A percentile compares a stretch with the other conserved stretches of the same genome.
Evolutionary conservation across 2,888 invertebrate genomes (phyloP).

Genomic region (Sipha maydis): DNA sequence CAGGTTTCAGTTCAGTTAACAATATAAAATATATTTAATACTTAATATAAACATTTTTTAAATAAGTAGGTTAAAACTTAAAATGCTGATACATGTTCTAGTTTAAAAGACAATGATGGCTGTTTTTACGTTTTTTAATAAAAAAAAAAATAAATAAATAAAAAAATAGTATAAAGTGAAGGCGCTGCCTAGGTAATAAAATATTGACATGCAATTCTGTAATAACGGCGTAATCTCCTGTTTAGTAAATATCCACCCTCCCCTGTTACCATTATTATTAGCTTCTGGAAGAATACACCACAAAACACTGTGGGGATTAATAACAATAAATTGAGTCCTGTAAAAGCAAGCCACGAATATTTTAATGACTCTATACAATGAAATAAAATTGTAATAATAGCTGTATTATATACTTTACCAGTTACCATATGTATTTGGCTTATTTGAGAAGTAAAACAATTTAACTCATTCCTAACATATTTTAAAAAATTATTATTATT

Average conservation of each 20-base stretch:
- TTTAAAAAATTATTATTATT: background rate
- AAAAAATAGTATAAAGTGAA: slow-evolving; percentile 43
- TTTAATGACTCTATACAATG: slow-evolving; percentile 46
- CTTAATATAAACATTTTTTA: slow-evolving; percentile 5
- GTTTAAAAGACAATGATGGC: slow-evolving; percentile 35
- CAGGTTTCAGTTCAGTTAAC: background rate
- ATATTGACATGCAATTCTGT: slow-evolving; percentile 62
- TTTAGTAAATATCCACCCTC: slow-evolving; percentile 53
- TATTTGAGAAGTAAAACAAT: background rate
- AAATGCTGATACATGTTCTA: slow-evolving; percentile 50
- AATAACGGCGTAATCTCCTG: slow-evolving; percentile 59
- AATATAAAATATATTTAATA: background rate
- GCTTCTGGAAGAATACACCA: slow-evolving; percentile 43
- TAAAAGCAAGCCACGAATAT: background rate
- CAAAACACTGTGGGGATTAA: slow-evolving; percentile 30
- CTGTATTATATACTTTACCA: background rate
- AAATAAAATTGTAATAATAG: slow-evolving; percentile 25
- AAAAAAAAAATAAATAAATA: slow-evolving; percentile 18
- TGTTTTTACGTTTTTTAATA: slow-evolving; percentile 51
- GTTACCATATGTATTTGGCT: background rate
- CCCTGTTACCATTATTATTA: slow-evolving; percentile 37
- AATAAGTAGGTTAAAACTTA: slow-evolving; percentile 51
- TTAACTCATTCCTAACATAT: slow-evolving; percentile 10
- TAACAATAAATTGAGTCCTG: slow-evolving; percentile 57
- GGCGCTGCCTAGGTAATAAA: slow-evolving; percentile 60